Evolutionary conservation across 2,797 vertebrate genomes (phyloP), one percentile per base, ranked within the genome.

Genomic region (Fratercula arctica): DNA sequence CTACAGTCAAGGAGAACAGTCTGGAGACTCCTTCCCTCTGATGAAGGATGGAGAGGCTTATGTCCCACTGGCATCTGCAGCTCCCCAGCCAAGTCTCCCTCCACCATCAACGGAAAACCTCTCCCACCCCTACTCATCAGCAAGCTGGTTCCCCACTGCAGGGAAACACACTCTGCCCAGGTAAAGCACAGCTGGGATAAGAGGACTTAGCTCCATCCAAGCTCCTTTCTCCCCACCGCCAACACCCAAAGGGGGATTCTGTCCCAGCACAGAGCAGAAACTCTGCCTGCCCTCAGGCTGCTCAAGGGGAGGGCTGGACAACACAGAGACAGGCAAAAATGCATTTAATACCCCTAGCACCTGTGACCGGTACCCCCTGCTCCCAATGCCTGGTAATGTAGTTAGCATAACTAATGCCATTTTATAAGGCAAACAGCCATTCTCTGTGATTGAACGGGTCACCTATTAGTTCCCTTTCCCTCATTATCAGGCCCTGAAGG

Each of bases 1-100:
- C 56, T 67, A 68, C 79, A 28, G 97, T 99, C 98, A 99, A 99
- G 98, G 98, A 98, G 94, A 97, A 96, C 18, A 79, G 31, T 21
- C 28, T 33, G 67, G 61, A 88, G 13, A 57, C 26, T 83, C n/a
- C 29, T 63, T 59, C 25, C 43, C 59, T 83, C 73, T 46, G 66
- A 92, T 10, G 3, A 60, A 73, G 24, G 29, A 66, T 16, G 31
- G 26, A 69, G 35, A 87, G 15, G n/a, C 6, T 53, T 72, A 50
- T 43, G 31, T 50, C 37, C 78, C 64, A 33, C 25, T 13, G 23
- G 39, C 45, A 66, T 11, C 56, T 5, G 8, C 46, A 91, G 69
- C 33, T 78, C 24, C 46, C 51, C 61, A n/a, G 48, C 16, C 28
- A 67, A 72, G 24, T n/a, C 33, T 73, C 16, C 54, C 28, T 81